phyloP scores from a whole-genome alignment of 2,888 invertebrate species.

The Cephus spinipes region DNA sequence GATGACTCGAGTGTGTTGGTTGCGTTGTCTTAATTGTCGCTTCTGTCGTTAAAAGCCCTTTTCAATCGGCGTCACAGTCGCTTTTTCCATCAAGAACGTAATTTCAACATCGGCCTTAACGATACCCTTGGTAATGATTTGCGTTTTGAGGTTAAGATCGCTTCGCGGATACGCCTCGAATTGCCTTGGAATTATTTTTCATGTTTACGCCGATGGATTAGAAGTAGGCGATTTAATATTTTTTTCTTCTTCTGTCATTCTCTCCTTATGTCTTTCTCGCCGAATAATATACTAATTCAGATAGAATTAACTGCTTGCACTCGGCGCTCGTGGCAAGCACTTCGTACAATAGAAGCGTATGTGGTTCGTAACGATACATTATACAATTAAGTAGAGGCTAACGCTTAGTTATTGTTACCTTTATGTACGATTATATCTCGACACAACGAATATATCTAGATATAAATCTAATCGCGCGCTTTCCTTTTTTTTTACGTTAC shows the following conservation, averaged over 20 bases:
- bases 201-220: neutral
- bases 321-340: constrained; percentile 43
- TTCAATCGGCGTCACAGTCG: too few relatives aligned
- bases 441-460: constrained; percentile 36
- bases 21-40: neutral
- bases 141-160: neutral
- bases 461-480: constrained; percentile 19
- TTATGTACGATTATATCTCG: constrained; percentile 36
- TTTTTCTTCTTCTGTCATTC: neutral
- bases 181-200: neutral
- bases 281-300: neutral
- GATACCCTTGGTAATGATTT: neutral
- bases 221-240: neutral
- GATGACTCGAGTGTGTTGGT: neutral
- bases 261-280: neutral
- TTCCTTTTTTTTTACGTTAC: neutral
- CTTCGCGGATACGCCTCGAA: neutral
- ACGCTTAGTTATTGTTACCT: constrained; percentile 30
- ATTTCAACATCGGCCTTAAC: neutral
- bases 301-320: constrained; percentile 33
- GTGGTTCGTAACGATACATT: constrained; percentile 48
- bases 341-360: constrained; percentile 56
- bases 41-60: too few relatives aligned
- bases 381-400: constrained; percentile 26
- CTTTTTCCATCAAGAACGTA: neutral